A percentile compares a stretch with the other conserved stretches of the same genome.
Conservation (phyloP, 2,888 invertebrate species). For the Drosophila tanythrix region DNA sequence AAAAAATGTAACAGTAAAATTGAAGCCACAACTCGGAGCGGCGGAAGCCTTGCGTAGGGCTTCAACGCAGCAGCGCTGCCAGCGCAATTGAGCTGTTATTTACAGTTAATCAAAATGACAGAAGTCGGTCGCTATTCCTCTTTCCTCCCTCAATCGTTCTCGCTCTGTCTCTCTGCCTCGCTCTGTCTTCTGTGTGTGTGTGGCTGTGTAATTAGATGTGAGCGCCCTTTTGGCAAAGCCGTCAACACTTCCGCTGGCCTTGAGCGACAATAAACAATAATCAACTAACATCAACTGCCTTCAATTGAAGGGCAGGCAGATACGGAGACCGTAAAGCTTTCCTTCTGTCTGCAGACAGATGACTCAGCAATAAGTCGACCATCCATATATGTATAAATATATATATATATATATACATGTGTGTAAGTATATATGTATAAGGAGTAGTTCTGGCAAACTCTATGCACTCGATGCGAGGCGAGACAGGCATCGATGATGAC, state of each 20-base stretch:
- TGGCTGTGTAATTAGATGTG: conserved; percentile 47
- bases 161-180: not conserved
- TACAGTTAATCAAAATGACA: conserved; percentile 73
- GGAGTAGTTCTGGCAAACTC: conserved; percentile 45
- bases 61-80: conserved; percentile 44
- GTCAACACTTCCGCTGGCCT: conserved; percentile 80
- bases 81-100: conserved; percentile 62
- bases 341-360: conserved; percentile 9
- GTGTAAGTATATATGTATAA: not conserved
- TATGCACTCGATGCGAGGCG: conserved; percentile 26
- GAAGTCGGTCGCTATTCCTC: conserved; percentile 51
- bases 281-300: conserved; percentile 46
- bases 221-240: conserved; percentile 39
- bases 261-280: conserved; percentile 76
- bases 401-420: not conserved
- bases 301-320: conserved; percentile 55
- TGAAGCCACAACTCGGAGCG: conserved; percentile 48
- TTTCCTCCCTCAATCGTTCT: conserved; percentile 2
- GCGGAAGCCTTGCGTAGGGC: conserved; percentile 57
- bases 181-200: conserved; percentile 10
- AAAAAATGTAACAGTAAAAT: conserved; percentile 57
- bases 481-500: conserved; percentile 20
- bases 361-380: conserved; percentile 27
- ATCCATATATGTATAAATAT: not conserved
- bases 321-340: conserved; percentile 2